These are phyloP conservation scores for Rissa tridactyla DNA, from an alignment of 2,113 vertebrate species.

Conservation along the genomic window DNA sequence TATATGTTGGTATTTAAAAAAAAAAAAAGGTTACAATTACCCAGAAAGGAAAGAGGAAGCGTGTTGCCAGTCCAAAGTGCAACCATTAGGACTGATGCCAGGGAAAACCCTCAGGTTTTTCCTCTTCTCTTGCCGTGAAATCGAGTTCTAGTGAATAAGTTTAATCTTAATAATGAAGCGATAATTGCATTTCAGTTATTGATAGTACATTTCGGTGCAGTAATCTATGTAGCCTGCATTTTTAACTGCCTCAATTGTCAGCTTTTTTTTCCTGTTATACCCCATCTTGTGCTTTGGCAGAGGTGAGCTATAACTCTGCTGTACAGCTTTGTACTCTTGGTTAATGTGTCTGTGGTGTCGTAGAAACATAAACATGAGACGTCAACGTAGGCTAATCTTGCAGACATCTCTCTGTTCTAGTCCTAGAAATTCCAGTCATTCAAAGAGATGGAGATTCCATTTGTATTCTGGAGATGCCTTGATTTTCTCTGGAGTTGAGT, in stretches of 20 bases:
- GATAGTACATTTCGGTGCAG: neutral
- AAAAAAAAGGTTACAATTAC: neutral
- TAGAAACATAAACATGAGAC: neutral
- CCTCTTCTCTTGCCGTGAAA: neutral
- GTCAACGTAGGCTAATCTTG: neutral
- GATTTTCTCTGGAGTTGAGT: neutral
- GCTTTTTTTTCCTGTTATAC: neutral
- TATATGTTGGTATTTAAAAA: neutral
- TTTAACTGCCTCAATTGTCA: neutral
- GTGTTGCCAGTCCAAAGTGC: neutral
- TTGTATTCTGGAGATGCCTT: neutral
- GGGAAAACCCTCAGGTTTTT: neutral
- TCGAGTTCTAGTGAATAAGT: neutral
- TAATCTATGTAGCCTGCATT: neutral
- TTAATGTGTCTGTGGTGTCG: neutral
- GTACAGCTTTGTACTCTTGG: neutral
- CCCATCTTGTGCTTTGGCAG: neutral
- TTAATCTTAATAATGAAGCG: neutral
- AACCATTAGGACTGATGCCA: neutral
- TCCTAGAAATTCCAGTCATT: neutral
- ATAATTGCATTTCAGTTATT: neutral
- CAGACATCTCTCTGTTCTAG: neutral
- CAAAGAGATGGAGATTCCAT: neutral
- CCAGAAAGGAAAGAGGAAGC: neutral
- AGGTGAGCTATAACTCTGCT: neutral